Evolutionary conservation across 2,888 invertebrate species (phyloP), one percentile per base, ranked within the genome.

Genomic region (Polydrusus tereticollis): DNA sequence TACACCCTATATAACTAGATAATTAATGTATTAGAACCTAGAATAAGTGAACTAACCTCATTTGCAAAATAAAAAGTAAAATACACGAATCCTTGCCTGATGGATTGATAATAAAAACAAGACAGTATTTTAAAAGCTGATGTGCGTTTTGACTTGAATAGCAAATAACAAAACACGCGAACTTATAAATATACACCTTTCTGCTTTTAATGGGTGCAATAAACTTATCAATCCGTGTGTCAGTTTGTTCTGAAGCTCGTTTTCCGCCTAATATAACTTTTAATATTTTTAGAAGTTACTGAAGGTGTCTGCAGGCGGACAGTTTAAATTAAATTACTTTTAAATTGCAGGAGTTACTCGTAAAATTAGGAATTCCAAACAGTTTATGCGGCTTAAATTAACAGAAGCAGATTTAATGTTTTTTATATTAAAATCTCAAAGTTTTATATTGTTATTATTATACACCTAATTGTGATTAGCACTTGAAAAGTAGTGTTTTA

Each of bases 121-220:
- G 8, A 55, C n/a, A 26, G 16, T n/a, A 6, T 29, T 55, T 26
- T 55, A 55, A 55, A 55, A 55, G 18, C 33, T 8, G 7, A 36
- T 12, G 36, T 36, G 55, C 55, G 16, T 55, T 33, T 10, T 4
- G 20, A n/a, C n/a, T n/a, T n/a, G n/a, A n/a, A n/a, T n/a, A n/a
- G 36, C 36, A 16, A 45, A 16, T 45, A 45, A 45, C 2, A 45
- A 45, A 26, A 29, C 55, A 55, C 55, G 55, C 55, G 18, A 55
- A 29, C 33, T 29, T 33, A 33, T 55, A 55, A 55, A 55, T n/a
- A n/a, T n/a, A 29, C 45, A 55, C 26, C 29, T 55, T 33, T 29
- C 29, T 14, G 55, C 55, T 36, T 55, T 55, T 33, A 55, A 33
- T 14, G 18, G 16, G 55, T 33, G 33, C 55, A 55, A 55, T 55